phyloP scores from a whole-genome alignment of 2,888 invertebrate species.

The Pegoplata infirma region DNA sequence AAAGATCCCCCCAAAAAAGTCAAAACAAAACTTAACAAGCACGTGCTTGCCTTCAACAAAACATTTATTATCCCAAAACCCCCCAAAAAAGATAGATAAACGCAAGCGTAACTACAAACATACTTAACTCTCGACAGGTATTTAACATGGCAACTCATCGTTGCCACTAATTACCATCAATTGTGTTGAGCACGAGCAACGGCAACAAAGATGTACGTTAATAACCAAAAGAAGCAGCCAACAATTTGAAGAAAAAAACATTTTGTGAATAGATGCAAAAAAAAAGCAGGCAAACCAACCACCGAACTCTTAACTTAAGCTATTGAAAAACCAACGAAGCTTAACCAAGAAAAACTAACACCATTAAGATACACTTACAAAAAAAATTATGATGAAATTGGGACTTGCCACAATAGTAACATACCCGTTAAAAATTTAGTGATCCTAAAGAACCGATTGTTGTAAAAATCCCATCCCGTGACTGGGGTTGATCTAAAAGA shows the following conservation, averaged over 20 bases:
- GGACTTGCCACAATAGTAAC: no score
- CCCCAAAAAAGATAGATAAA: slow-evolving; percentile 16
- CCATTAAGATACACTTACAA: no score
- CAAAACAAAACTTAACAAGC: slow-evolving; percentile 36
- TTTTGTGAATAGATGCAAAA: slow-evolving; percentile 14
- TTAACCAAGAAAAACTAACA: slow-evolving; percentile 19
- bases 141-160: slow-evolving; percentile 51
- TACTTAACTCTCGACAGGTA: slow-evolving; percentile 29
- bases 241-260: slow-evolving; percentile 4
- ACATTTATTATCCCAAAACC: slow-evolving; percentile 38
- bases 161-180: slow-evolving; percentile 57
- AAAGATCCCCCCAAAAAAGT: slow-evolving; percentile 13
- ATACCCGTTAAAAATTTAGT: no score
- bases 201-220: slow-evolving; percentile 33
- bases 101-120: slow-evolving; percentile 14
- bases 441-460: no score
- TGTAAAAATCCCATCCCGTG: no score
- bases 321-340: slow-evolving; percentile 28
- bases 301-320: not conserved
- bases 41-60: slow-evolving; percentile 55
- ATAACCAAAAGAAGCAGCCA: slow-evolving; percentile 31
- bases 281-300: not conserved
- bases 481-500: no score
- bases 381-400: no score
- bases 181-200: slow-evolving; percentile 29